A percentile compares a stretch with the other conserved stretches of the same genome.
Evolutionary conservation across 1,140 invertebrate genomes (phyloP).

Genomic region (Drosophila pruinosa): DNA sequence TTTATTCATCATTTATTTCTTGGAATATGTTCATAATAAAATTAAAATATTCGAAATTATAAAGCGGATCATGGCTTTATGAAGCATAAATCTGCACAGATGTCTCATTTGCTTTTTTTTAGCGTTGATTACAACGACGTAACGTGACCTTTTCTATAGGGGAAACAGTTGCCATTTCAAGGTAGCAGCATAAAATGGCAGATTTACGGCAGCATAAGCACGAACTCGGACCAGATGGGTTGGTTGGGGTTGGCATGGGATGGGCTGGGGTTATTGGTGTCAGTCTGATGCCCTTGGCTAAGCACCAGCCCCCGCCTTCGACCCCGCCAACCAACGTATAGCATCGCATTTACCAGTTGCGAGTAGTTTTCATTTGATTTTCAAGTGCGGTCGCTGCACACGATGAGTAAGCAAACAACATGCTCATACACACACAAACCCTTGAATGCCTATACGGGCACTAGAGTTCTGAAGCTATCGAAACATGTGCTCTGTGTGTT

Average conservation of each 20-base stretch:
- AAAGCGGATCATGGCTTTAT: not conserved
- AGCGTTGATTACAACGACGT: conserved; percentile 4
- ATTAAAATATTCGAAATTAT: not conserved
- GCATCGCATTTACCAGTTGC: not conserved
- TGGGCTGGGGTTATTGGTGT: conserved; percentile 11
- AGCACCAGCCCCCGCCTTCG: not conserved
- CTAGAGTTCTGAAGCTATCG: conserved; percentile 13
- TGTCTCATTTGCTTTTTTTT: not conserved
- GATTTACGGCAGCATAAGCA: conserved; percentile 47
- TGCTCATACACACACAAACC: not conserved
- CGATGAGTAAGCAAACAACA: conserved; percentile 23
- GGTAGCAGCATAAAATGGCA: conserved; percentile 49
- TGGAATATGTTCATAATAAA: not conserved
- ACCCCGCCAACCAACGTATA: not conserved
- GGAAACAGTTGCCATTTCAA: conserved; percentile 18
- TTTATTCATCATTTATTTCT: too few relatives aligned
- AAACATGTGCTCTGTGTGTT: conserved; percentile 17
- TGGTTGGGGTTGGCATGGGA: not conserved
- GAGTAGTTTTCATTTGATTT: conserved; percentile 44
- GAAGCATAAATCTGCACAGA: not conserved
- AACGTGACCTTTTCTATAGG: conserved; percentile 9
- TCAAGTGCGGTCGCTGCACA: conserved; percentile 35
- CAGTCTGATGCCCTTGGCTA: conserved; percentile 34
- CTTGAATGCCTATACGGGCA: not conserved
- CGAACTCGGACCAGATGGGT: not conserved